Conservation (phyloP, 2,113 vertebrate genomes). For the Plestiodon gilberti region DNA sequence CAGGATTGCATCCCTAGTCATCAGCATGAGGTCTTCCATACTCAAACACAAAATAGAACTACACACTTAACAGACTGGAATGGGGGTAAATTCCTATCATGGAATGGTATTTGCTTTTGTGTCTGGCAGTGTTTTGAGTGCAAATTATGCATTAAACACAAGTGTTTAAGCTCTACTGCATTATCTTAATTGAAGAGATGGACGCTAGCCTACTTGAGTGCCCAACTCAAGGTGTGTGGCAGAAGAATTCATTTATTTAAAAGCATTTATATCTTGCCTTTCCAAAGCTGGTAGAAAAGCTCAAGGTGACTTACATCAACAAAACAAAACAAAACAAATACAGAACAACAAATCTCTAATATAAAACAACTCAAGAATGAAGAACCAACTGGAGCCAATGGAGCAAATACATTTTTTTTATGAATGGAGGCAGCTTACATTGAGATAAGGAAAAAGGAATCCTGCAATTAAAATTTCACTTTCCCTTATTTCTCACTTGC, state of each 20-base stretch:
- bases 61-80: background rate
- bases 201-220: background rate
- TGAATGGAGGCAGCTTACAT: background rate
- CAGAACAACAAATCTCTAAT: no score
- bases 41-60: background rate
- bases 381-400: no score
- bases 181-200: background rate
- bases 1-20: no score
- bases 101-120: conserved; percentile 7
- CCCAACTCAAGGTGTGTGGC: background rate
- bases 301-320: no score
- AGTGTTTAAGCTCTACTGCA: background rate
- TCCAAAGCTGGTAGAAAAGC: no score
- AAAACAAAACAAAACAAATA: no score
- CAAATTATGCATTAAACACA: conserved; percentile 1
- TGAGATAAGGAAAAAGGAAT: background rate
- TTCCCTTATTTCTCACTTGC: background rate
- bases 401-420: no score
- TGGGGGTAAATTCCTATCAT: conserved; percentile 8
- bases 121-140: background rate
- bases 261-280: no score
- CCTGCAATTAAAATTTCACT: background rate
- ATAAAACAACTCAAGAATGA: no score
- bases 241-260: no score
- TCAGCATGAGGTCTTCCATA: background rate